A percentile compares a stretch with the other conserved stretches of the same genome.
Conservation (phyloP, 2,888 invertebrate genomes). For the Conistra vaccinii region DNA sequence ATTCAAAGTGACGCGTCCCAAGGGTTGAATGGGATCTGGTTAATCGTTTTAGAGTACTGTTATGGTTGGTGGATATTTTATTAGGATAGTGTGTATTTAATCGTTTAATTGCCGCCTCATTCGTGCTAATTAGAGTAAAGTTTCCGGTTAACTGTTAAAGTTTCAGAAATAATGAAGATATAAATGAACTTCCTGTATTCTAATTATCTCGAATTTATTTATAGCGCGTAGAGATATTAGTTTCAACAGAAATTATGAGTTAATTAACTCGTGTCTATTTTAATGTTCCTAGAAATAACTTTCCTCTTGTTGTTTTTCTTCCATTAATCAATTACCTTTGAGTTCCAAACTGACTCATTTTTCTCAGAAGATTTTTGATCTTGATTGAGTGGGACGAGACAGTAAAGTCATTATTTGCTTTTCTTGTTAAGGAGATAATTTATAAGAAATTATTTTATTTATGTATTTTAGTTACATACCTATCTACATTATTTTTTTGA, state of each 20-base stretch:
- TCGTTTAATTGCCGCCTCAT: constrained; percentile 37
- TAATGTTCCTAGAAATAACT: neutral
- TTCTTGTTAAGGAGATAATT: neutral
- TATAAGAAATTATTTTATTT: too few relatives aligned
- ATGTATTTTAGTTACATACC: too few relatives aligned
- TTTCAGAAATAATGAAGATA: constrained; percentile 22
- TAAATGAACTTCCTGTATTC: neutral
- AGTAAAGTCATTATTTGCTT: neutral
- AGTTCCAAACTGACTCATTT: neutral
- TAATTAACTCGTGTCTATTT: neutral
- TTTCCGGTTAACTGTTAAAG: constrained; percentile 18
- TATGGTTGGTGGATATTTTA: constrained; percentile 36
- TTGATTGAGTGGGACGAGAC: constrained; percentile 4
- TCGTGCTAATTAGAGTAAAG: constrained; percentile 27
- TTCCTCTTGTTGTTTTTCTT: neutral
- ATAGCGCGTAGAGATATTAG: neutral
- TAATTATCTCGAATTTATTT: constrained; percentile 1
- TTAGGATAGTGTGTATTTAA: constrained; percentile 48
- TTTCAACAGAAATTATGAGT: neutral
- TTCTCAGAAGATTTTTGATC: neutral
- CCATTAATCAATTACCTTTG: neutral
- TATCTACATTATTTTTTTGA: neutral
- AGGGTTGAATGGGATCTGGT: constrained; percentile 36
- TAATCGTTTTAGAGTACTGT: constrained; percentile 52
- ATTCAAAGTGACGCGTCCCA: constrained; percentile 32